A percentile compares a stretch with the other conserved stretches of the same genome.
These are phyloP conservation scores for Stomorhina lunata DNA, from an alignment of 2,888 invertebrate species.

Conservation along the genomic window DNA sequence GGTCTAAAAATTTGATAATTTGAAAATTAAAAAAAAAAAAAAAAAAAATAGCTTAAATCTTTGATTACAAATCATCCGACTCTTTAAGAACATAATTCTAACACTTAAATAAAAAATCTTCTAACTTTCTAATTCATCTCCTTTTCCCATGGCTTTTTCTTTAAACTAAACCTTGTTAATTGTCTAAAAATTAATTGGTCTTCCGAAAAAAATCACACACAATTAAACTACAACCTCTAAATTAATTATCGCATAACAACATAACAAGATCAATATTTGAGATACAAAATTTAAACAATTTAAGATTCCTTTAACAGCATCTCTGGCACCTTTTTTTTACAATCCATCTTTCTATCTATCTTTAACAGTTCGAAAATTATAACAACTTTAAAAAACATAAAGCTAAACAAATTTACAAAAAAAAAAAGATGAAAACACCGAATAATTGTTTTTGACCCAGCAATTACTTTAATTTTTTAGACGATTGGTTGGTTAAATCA, in stretches of 20 bases:
- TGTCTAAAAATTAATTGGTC: too few relatives aligned
- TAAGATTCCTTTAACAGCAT: background rate
- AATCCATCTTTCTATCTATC: too few relatives aligned
- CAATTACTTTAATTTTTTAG: background rate
- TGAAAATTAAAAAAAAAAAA: background rate
- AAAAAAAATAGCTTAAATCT: background rate
- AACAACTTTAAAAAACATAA: constrained; percentile 19
- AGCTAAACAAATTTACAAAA: background rate
- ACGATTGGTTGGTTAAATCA: background rate
- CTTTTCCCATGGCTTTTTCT: too few relatives aligned
- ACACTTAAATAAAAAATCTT: too few relatives aligned
- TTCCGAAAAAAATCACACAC: too few relatives aligned
- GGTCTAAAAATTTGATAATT: background rate
- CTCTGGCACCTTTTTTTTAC: constrained; percentile 6
- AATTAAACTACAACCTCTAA: background rate
- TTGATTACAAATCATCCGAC: too few relatives aligned
- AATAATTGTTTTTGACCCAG: background rate
- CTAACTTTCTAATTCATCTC: too few relatives aligned
- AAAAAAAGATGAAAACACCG: background rate
- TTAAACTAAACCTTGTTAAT: too few relatives aligned
- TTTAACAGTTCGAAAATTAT: constrained; percentile 26
- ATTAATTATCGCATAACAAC: background rate
- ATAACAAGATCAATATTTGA: background rate
- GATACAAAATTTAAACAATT: background rate
- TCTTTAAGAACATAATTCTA: too few relatives aligned